These are phyloP conservation scores for Stictonetta naevosa DNA, from an alignment of 2,113 vertebrate genomes.

Conservation along the genomic window DNA sequence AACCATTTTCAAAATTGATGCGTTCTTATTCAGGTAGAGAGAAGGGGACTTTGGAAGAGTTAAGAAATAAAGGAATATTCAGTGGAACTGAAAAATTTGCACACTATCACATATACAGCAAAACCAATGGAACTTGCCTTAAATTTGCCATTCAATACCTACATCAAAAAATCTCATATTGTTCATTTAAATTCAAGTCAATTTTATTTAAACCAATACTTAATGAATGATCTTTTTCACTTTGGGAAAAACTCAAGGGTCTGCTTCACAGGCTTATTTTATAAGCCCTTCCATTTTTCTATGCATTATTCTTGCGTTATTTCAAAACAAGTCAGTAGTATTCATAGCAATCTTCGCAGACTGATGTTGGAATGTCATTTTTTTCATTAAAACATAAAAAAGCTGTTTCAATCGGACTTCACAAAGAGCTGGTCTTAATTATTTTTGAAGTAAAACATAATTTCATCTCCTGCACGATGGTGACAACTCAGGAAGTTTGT, in stretches of 20 bases:
- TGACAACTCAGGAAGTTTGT: accelerated
- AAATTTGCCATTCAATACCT: background rate
- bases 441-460: background rate
- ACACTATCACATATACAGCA: background rate
- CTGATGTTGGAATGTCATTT: background rate
- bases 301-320: background rate
- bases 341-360: background rate
- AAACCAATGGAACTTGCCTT: background rate
- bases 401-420: background rate
- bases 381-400: background rate
- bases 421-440: background rate
- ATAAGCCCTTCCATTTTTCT: background rate
- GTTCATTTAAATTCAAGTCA: background rate
- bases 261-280: background rate
- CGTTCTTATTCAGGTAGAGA: background rate
- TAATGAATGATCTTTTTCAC: background rate
- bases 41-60: background rate
- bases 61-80: constrained; percentile 19
- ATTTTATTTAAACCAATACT: background rate
- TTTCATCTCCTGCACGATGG: accelerated
- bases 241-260: background rate
- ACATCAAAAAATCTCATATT: background rate
- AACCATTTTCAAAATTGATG: background rate
- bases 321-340: background rate
- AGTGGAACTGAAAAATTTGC: background rate